phyloP scores from a whole-genome alignment of 2,888 invertebrate genomes.

The Himalopsyche kuldschensis region DNA sequence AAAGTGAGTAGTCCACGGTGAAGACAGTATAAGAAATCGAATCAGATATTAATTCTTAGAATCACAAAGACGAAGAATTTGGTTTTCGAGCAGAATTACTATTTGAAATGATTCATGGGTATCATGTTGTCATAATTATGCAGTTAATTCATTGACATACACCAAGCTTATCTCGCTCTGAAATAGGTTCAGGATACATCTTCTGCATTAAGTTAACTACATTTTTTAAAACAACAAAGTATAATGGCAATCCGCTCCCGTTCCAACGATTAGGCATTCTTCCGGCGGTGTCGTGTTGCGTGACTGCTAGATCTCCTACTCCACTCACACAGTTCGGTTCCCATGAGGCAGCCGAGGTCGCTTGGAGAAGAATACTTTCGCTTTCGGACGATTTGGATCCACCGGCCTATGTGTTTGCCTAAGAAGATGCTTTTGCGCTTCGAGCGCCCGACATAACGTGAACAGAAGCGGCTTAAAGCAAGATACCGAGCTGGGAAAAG shows the following conservation, averaged over 20 bases:
- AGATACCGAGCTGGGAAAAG: not conserved
- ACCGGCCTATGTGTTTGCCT: not conserved
- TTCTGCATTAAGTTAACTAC: no score
- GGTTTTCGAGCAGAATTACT: no score
- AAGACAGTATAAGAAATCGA: no score
- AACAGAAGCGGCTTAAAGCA: not conserved
- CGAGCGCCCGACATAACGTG: not conserved
- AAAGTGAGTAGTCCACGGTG: no score
- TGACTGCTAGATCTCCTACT: not conserved
- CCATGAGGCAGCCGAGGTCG: slow-evolving; percentile 33
- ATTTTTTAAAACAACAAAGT: no score
- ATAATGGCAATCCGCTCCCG: not conserved
- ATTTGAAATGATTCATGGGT: no score
- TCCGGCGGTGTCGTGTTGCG: not conserved
- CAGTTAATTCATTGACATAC: no score
- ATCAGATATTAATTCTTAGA: no score
- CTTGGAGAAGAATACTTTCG: slow-evolving; percentile 33
- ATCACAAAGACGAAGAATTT: no score
- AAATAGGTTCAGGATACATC: no score
- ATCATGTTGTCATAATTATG: no score
- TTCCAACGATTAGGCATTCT: not conserved
- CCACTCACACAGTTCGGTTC: slow-evolving; percentile 8
- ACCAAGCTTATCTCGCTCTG: no score
- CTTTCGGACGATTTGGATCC: slow-evolving; percentile 22
- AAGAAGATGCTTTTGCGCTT: not conserved